Percentiles rank a stretch among this genome's conserved stretches.
phyloP scores from a whole-genome alignment of 23 tunicate species.

The Trididemnum clinides region DNA sequence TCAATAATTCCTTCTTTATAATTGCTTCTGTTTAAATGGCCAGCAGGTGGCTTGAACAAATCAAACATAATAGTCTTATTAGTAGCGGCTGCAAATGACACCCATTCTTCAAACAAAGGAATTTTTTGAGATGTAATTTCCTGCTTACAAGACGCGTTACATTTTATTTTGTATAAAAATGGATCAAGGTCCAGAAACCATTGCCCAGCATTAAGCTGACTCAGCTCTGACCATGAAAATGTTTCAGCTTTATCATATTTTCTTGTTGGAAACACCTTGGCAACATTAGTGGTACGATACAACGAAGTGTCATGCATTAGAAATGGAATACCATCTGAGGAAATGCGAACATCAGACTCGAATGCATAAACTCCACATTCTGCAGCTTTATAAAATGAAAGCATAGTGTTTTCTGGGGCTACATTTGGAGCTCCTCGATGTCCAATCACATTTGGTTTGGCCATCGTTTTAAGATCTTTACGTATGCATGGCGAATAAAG shows the following conservation, averaged over 20 bases:
- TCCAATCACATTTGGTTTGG: conserved; percentile 70
- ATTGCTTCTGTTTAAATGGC: conserved; percentile 17
- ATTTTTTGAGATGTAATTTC: conserved; percentile 63
- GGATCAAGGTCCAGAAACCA: conserved; percentile 78
- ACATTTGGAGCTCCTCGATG: conserved; percentile 64
- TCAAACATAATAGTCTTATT: conserved; percentile 75
- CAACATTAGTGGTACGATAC: conserved; percentile 74
- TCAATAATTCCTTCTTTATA: conserved; percentile 29
- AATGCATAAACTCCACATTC: conserved; percentile 32
- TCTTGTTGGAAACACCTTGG: conserved; percentile 50
- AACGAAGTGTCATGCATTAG: conserved; percentile 65
- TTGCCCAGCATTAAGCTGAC: conserved; percentile 69
- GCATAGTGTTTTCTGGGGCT: conserved; percentile 87
- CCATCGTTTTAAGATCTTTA: neutral
- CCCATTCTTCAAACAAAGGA: conserved; percentile 49
- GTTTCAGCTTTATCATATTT: conserved; percentile 37
- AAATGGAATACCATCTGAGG: conserved; percentile 86
- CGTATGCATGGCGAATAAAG: conserved; percentile 68
- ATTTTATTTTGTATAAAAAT: conserved; percentile 21
- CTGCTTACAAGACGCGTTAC: conserved; percentile 31
- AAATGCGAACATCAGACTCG: conserved; percentile 70
- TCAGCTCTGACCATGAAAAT: conserved; percentile 75
- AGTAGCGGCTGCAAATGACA: conserved; percentile 14
- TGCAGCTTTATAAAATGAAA: conserved; percentile 51
- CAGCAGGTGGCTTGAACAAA: conserved; percentile 43